phyloP scores from a whole-genome alignment of 2,797 vertebrate genomes.

The Apodemus agrarius region DNA sequence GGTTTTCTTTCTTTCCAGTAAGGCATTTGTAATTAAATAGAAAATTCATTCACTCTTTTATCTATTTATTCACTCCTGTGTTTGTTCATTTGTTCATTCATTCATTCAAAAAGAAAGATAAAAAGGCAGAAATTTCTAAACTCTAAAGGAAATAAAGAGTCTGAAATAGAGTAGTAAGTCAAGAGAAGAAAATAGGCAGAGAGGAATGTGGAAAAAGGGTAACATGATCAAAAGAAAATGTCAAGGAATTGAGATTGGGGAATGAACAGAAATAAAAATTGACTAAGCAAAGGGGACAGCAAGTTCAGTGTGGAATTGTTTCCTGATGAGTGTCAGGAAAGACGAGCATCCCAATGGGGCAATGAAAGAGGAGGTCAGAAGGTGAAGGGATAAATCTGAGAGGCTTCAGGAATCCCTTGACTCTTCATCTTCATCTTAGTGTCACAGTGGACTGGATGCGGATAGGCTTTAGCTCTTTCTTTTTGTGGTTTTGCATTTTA shows the following conservation, averaged over 20 bases:
- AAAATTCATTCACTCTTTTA: neutral
- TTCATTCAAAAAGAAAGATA: neutral
- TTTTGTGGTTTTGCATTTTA: neutral
- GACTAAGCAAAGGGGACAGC: neutral
- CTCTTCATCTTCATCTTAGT: neutral
- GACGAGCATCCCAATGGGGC: neutral
- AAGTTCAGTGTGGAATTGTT: neutral
- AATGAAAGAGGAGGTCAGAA: neutral
- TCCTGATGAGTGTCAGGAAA: neutral
- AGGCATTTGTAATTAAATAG: neutral
- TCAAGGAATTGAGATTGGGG: neutral
- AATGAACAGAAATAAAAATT: neutral
- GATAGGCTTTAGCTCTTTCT: neutral
- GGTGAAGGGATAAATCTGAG: neutral
- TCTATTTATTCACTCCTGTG: neutral
- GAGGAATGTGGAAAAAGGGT: neutral
- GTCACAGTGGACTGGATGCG: neutral
- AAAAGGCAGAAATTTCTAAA: slow-evolving; percentile 45
- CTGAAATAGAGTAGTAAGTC: neutral
- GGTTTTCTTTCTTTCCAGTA: slow-evolving; percentile 47
- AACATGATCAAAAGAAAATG: neutral
- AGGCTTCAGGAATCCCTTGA: neutral
- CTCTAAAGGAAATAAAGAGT: neutral
- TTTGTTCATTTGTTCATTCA: neutral
- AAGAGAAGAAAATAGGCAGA: neutral